Conservation (phyloP, 2,888 invertebrate species). For the Antheraea yamamai region DNA sequence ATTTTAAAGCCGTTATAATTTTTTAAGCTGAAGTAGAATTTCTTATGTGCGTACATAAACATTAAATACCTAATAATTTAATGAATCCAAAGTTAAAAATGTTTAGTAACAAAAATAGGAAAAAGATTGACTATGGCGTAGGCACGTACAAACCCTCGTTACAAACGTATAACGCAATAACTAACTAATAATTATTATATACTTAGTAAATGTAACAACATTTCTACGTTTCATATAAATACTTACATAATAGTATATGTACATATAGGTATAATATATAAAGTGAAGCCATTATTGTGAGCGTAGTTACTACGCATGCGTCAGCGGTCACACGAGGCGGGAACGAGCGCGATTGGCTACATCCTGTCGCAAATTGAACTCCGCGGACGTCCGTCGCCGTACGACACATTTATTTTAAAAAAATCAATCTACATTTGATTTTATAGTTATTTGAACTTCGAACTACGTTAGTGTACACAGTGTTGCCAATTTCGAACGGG, state of each 20-base stretch:
- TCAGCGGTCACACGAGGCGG: conserved; percentile 45
- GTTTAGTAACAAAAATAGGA: too few relatives aligned
- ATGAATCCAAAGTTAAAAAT: too few relatives aligned
- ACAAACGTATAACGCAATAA: background rate
- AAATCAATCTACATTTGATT: conserved; percentile 16
- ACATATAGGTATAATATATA: background rate
- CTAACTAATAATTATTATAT: too few relatives aligned
- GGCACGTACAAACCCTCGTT: background rate
- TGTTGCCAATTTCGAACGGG: background rate
- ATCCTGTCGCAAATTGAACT: conserved; percentile 70
- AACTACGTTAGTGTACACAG: background rate
- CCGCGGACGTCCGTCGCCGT: conserved; percentile 60
- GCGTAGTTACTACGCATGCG: conserved; percentile 29
- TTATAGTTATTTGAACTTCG: conserved; percentile 8
- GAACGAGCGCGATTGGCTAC: conserved; percentile 65
- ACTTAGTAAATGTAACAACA: background rate
- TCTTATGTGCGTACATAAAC: too few relatives aligned
- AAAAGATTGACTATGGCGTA: too few relatives aligned
- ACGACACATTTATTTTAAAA: conserved; percentile 12
- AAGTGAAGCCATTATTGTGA: background rate
- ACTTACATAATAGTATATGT: background rate
- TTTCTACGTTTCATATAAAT: background rate
- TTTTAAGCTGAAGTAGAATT: too few relatives aligned
- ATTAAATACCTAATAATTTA: too few relatives aligned
- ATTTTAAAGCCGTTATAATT: too few relatives aligned